phyloP scores from a whole-genome alignment of 2,797 vertebrate species.

The Danionella dracula region DNA sequence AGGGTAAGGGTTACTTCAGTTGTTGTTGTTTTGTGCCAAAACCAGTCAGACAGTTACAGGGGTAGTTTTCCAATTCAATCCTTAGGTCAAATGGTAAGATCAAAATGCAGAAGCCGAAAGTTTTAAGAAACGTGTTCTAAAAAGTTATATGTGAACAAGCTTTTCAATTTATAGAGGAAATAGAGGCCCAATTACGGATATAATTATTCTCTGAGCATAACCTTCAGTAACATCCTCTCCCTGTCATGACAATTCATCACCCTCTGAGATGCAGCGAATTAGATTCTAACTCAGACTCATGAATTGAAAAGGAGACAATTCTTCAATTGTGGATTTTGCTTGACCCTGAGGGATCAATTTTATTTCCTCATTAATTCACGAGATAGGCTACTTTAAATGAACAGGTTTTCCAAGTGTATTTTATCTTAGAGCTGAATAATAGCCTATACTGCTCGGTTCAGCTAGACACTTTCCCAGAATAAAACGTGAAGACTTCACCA shows the following conservation, averaged over 20 bases:
- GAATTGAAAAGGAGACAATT: slow-evolving; percentile 1
- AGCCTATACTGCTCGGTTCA: neutral
- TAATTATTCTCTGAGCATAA: neutral
- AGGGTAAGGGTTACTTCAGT: too few species aligned
- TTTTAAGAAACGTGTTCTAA: too few species aligned
- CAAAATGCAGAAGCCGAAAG: too few species aligned
- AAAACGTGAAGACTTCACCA: neutral
- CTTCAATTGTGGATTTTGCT: neutral
- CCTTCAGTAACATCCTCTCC: neutral
- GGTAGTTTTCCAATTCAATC: too few species aligned
- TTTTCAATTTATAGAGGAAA: neutral
- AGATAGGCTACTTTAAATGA: slow-evolving; percentile 2
- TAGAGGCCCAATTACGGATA: neutral
- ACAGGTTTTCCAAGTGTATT: neutral
- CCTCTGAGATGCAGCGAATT: neutral
- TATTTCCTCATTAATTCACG: slow-evolving; percentile 15
- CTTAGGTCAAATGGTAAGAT: too few species aligned
- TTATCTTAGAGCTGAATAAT: neutral
- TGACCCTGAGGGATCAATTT: neutral
- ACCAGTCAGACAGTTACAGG: too few species aligned
- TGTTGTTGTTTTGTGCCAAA: too few species aligned
- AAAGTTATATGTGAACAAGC: too few species aligned
- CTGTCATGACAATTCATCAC: neutral
- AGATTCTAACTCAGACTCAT: neutral
- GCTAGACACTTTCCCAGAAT: neutral